phyloP scores from a whole-genome alignment of 2,888 invertebrate genomes.

The Alloplasta piceator region DNA sequence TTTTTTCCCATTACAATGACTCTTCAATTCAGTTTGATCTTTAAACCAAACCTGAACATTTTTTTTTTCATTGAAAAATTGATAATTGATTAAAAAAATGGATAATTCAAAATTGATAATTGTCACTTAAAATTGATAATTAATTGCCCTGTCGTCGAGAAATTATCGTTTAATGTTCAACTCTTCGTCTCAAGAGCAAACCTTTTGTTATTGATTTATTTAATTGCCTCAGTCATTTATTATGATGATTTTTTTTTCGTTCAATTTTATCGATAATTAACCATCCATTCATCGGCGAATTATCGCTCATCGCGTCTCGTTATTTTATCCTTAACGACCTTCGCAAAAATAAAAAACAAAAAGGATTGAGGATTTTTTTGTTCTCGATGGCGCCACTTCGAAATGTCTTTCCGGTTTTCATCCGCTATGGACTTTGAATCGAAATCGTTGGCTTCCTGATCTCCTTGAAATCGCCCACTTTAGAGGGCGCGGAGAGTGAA shows the following conservation, averaged over 20 bases:
- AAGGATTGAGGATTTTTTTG: constrained; percentile 34
- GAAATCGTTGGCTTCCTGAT: constrained; percentile 71
- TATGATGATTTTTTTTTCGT: neutral
- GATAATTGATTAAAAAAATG: too few species aligned
- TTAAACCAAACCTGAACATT: neutral
- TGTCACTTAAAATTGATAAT: neutral
- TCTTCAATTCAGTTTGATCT: neutral
- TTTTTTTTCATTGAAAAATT: neutral
- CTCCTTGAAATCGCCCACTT: constrained; percentile 74
- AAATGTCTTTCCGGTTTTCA: constrained; percentile 60
- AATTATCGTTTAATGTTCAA: neutral
- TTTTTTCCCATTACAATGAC: neutral
- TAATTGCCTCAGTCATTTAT: neutral
- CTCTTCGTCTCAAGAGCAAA: neutral
- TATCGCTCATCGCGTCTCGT: neutral
- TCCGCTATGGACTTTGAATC: constrained; percentile 53
- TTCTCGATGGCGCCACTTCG: constrained; percentile 47
- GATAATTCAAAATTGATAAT: too few species aligned
- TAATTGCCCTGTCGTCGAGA: neutral
- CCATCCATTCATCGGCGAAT: neutral
- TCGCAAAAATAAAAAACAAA: neutral
- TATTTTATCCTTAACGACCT: constrained; percentile 12
- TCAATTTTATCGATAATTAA: neutral
- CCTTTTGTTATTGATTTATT: neutral
- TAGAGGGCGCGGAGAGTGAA: constrained; percentile 58